Percentiles rank a stretch among this genome's conserved stretches.
Evolutionary conservation across 2,888 invertebrate genomes (phyloP).

Genomic region (Andrena praecox): DNA sequence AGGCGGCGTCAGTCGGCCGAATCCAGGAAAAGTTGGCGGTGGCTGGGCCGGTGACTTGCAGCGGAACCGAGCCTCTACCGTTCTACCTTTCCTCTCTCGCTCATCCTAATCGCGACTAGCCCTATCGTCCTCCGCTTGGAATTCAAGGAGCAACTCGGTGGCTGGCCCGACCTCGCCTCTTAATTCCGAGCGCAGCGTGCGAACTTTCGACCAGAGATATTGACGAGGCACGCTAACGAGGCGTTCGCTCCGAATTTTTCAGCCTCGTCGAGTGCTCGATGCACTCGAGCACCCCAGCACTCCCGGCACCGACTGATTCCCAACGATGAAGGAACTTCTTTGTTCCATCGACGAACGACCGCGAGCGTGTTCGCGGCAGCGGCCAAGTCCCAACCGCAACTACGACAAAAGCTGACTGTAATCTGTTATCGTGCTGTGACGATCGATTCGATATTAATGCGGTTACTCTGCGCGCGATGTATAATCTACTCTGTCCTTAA

Average conservation of each 20-base stretch:
- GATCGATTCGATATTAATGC: conserved; percentile 49
- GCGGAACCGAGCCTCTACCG: conserved; percentile 29
- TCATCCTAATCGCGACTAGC: not conserved
- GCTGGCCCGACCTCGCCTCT: too few species aligned
- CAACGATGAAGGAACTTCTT: conserved; percentile 54
- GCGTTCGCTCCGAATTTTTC: conserved; percentile 15
- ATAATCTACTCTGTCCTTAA: not conserved
- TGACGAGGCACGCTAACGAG: conserved; percentile 41
- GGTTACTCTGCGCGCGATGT: conserved; percentile 2
- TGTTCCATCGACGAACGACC: conserved; percentile 36
- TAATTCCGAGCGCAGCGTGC: conserved; percentile 4
- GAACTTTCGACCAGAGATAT: conserved; percentile 26
- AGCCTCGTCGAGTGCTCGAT: conserved; percentile 6
- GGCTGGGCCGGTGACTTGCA: not conserved
- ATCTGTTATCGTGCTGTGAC: conserved; percentile 54
- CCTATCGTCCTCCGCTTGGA: not conserved
- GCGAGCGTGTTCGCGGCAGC: conserved; percentile 11
- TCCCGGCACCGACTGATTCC: conserved; percentile 16
- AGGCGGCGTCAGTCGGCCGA: conserved; percentile 61
- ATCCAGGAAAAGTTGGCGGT: conserved; percentile 64
- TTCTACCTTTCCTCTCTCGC: conserved; percentile 5
- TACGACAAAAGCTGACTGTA: conserved; percentile 54
- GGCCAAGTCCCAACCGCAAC: conserved; percentile 1
- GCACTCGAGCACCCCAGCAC: conserved; percentile 2
- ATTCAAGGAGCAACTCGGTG: too few species aligned